phyloP scores from a whole-genome alignment of 2,113 vertebrate species.

The Myocastor coypus region DNA sequence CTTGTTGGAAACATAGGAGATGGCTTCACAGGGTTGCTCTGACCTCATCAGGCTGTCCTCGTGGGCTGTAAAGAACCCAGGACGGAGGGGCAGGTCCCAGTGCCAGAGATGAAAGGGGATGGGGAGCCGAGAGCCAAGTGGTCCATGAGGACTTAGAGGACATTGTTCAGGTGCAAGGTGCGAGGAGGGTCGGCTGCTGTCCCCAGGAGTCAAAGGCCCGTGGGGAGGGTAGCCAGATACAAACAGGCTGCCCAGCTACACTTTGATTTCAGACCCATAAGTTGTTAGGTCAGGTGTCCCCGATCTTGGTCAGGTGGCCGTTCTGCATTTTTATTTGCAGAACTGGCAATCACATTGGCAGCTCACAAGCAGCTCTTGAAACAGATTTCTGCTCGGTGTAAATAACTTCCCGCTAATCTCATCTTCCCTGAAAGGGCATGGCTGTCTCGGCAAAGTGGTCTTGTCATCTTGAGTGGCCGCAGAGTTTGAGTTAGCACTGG shows the following conservation, averaged over 20 bases:
- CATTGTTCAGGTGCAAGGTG: neutral
- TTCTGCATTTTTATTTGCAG: slow-evolving; percentile 7
- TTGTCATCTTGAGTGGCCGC: neutral
- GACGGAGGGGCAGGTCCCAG: neutral
- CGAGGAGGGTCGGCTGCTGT: neutral
- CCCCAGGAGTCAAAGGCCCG: neutral
- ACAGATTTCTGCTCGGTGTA: neutral
- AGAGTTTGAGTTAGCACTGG: neutral
- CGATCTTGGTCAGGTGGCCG: neutral
- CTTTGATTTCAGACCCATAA: neutral
- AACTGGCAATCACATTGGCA: neutral
- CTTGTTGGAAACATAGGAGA: neutral
- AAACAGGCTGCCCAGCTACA: neutral
- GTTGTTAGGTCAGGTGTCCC: neutral
- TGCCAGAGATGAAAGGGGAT: rapidly evolving
- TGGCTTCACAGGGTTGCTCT: neutral
- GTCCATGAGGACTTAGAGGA: neutral
- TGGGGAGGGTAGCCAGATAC: neutral
- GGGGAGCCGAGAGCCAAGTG: neutral
- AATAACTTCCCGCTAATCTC: neutral
- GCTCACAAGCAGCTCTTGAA: neutral
- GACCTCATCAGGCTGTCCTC: neutral
- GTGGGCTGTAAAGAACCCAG: neutral
- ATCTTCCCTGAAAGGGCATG: neutral
- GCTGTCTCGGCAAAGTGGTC: neutral